A percentile compares a stretch with the other conserved stretches of the same genome.
phyloP scores from a whole-genome alignment of 2,113 vertebrate species.

The Bambusicola thoracicus region DNA sequence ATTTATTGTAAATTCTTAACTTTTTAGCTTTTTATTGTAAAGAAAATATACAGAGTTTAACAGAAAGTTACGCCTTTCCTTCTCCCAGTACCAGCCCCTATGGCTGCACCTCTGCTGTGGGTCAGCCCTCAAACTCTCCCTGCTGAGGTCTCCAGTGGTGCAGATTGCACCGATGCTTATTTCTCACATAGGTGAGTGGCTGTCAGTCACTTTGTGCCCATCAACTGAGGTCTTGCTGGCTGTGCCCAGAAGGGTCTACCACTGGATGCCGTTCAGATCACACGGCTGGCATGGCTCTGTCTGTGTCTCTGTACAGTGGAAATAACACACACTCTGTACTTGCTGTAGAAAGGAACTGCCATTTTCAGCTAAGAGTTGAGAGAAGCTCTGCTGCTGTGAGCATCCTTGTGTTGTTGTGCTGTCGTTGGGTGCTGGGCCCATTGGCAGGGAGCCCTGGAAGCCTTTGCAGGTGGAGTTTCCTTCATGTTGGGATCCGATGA shows the following conservation, averaged over 20 bases:
- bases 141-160: background rate
- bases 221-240: rapidly evolving
- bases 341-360: background rate
- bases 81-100: slow-evolving; percentile 8
- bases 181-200: background rate
- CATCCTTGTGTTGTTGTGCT: background rate
- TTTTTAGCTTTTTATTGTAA: slow-evolving; percentile 75
- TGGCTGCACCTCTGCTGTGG: background rate
- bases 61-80: slow-evolving; percentile 54
- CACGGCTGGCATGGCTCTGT: background rate
- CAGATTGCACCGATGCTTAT: background rate
- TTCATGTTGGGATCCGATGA: background rate
- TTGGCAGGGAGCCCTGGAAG: background rate
- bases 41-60: slow-evolving; percentile 71
- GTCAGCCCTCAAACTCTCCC: background rate
- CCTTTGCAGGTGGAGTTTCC: background rate
- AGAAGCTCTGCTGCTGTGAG: background rate
- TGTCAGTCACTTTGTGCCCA: background rate
- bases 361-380: background rate
- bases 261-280: background rate
- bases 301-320: background rate
- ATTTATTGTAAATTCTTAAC: slow-evolving; percentile 68
- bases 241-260: background rate
- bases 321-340: background rate
- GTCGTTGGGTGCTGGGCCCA: background rate